Evolutionary conservation across 2,888 invertebrate species (phyloP).

Genomic region (Chorisops tibialis): DNA sequence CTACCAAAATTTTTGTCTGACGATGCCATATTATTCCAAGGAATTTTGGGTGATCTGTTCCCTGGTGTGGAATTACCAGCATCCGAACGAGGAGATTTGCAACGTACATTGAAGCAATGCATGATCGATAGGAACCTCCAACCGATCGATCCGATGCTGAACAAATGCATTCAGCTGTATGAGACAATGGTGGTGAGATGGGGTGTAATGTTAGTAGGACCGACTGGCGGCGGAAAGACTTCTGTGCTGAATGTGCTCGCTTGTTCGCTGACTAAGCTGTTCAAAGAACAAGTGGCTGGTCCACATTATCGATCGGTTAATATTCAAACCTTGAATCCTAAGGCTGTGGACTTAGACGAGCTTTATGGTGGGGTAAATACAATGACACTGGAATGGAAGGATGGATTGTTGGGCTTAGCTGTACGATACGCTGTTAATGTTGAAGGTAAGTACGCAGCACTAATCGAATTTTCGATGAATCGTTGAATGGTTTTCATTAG

Average conservation of each 20-base stretch:
- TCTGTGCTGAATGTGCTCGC: slow-evolving; percentile 72
- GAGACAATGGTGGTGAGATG: slow-evolving; percentile 89
- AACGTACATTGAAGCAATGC: slow-evolving; percentile 60
- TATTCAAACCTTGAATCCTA: slow-evolving; percentile 81
- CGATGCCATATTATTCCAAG: slow-evolving; percentile 79
- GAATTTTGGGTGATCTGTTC: slow-evolving; percentile 85
- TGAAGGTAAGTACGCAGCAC: slow-evolving; percentile 40
- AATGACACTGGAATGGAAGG: slow-evolving; percentile 85
- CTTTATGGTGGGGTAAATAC: slow-evolving; percentile 82
- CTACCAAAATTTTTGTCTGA: slow-evolving; percentile 85
- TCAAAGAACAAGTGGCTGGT: slow-evolving; percentile 59
- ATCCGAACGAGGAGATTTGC: slow-evolving; percentile 74
- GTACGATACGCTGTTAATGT: slow-evolving; percentile 45
- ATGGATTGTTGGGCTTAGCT: slow-evolving; percentile 71
- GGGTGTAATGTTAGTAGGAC: slow-evolving; percentile 90
- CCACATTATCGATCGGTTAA: slow-evolving; percentile 68
- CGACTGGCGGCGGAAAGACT: slow-evolving; percentile 84
- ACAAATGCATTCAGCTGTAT: slow-evolving; percentile 69
- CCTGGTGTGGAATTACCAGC: slow-evolving; percentile 76
- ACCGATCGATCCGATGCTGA: slow-evolving; percentile 54
- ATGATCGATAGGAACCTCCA: slow-evolving; percentile 63
- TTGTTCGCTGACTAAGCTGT: slow-evolving; percentile 65
- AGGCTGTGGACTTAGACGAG: slow-evolving; percentile 83
- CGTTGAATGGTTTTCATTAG: slow-evolving; percentile 38
- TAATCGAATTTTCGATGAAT: slow-evolving; percentile 27